Base-by-base conservation (phyloP, 2,113 vertebrate species). In the Ochotona princeps region DNA sequence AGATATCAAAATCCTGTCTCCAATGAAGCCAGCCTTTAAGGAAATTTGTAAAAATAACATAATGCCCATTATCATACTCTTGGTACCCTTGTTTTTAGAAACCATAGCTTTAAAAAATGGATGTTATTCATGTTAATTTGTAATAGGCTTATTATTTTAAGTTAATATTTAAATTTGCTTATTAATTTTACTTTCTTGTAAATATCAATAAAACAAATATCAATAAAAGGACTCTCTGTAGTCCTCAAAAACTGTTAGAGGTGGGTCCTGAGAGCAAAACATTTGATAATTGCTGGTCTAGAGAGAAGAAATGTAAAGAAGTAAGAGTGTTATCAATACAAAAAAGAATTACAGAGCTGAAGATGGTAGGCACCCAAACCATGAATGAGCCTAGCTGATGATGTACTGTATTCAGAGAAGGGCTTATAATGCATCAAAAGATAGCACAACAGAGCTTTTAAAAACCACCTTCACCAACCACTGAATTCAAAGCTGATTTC, bases 21-120 rank as follows among this genome's bases (percentile, higher is more conserved):
- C 18, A 72, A 15, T 80, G 61, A 90, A 80, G 57, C 32, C 17
- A 87, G 28, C 54, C 2, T 26, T 73, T 74, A 63, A 76, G 79
- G 83, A 87, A 60, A 87, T 83, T 90, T 63, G 21, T 60, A 87
- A 87, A 83, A 83, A 57, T 70, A 49, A 4, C 47, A 63, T 81
- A 35, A 38, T 38, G 25, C 6, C 12, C 63, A 73, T 44, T 80
- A 38, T 14, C 17, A 28, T 8, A 35, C 17, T 92, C 87, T 7
- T 76, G 88, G 44, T 76, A 32, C 78, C 66, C 90, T 82, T 72
- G 44, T 85, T 92, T 87, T 60, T 25, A 28, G 38, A 76, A 93
- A 83, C 83, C 35, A 73, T 2, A 74, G 7, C 78, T 96, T 69
- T 81, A 12, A 26, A 26, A 54, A 92, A 65, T 63, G 82, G 81